Percentiles rank a stretch among this genome's conserved stretches.
Conservation (phyloP, 2,888 invertebrate species). For the Escarpia spicata region DNA sequence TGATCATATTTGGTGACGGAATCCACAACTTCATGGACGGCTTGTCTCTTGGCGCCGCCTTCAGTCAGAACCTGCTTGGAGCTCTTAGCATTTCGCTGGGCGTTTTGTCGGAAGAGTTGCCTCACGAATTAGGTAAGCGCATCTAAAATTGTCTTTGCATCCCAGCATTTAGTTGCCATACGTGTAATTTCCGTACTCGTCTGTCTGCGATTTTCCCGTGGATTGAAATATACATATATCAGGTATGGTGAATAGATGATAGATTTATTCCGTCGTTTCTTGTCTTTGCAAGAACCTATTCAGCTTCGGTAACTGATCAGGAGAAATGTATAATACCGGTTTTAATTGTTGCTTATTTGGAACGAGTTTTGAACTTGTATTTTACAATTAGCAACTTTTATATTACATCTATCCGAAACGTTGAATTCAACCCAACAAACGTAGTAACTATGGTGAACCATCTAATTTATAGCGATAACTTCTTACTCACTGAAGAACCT, state of each 20-base stretch:
- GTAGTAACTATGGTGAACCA: too few relatives aligned
- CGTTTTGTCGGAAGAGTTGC: slow-evolving; percentile 73
- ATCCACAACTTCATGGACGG: slow-evolving; percentile 75
- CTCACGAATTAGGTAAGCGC: slow-evolving; percentile 71
- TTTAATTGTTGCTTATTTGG: too few relatives aligned
- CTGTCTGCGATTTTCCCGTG: neutral
- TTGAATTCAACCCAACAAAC: too few relatives aligned
- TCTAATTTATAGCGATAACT: too few relatives aligned
- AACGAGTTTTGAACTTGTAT: too few relatives aligned
- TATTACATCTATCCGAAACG: too few relatives aligned
- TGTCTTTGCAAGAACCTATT: neutral
- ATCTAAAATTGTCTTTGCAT: neutral
- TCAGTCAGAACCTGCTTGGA: slow-evolving; percentile 69
- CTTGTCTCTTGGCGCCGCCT: slow-evolving; percentile 72
- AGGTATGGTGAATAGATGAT: neutral
- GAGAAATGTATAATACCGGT: too few relatives aligned
- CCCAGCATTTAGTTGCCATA: neutral
- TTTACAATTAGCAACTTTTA: too few relatives aligned
- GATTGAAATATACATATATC: neutral
- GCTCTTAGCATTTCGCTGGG: slow-evolving; percentile 73
- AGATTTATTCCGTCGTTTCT: neutral
- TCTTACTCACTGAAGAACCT: neutral
- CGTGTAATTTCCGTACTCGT: neutral
- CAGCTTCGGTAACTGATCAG: too few relatives aligned
- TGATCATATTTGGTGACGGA: slow-evolving; percentile 73